Evolutionary conservation across 2,113 vertebrate species (phyloP), one percentile per base, ranked within the genome.

Genomic region (Burhinus oedicnemus): DNA sequence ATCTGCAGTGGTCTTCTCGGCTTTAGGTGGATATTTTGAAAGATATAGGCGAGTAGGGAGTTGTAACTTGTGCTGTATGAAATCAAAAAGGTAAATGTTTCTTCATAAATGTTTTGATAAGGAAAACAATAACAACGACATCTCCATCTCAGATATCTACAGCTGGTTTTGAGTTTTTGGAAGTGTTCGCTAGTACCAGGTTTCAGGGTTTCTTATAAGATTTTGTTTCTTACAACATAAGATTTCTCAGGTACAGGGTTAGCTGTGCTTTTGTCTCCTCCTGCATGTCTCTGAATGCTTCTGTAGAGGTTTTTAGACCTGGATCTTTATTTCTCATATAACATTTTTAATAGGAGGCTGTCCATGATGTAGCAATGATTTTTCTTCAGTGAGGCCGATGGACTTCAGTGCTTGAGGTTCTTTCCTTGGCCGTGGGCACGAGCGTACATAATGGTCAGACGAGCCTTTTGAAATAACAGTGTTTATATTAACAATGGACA

Each of bases 331-430:
- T 87, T 72, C 19, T 84, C 5, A 5, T 26, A 14, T 38, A 6
- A 1, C 32, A 54, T 8, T 45, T 54, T 72, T 2, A 6, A 4
- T 23, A 74, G 17, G 42, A 49, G 47, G 18, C 8, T 20, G 38
- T 52, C 20, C 30, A 4, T 42, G 38, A 30, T 64, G 32, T 65
- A 68, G 55, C 38, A 55, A 72, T 4, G 0, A 0, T 27, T 94
- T 68, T 57, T 45, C 8, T 52, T 79, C 45, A 51, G 38, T 26
- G 61, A 23, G 10, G 75, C 25, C 75, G 11, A 40, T 0, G 0
- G 9, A 32, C 57, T 51, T 55, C 0, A 1, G 14, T 23, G 13
- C 7, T 14, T 29, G 25, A 4, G 4, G 30, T 51, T 47, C 19
- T 60, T 80, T 89, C 34, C 61, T 65, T 54, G 51, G 18, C 61